phyloP scores from a whole-genome alignment of 2,797 vertebrate species.

The Platyrinchus mystaceus region DNA sequence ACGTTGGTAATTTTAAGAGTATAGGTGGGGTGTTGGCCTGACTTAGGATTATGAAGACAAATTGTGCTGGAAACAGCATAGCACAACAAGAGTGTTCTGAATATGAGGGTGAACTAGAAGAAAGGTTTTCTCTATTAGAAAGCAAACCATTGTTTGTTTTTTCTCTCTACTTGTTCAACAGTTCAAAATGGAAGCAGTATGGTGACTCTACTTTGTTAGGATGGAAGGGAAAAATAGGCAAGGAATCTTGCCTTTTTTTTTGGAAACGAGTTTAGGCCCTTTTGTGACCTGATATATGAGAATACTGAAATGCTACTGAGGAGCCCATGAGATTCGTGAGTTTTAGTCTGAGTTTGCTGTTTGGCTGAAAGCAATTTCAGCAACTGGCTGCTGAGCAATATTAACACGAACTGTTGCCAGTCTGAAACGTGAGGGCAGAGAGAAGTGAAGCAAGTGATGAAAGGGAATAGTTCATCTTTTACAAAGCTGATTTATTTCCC shows the following conservation, averaged over 20 bases:
- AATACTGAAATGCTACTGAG: background rate
- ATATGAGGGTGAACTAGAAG: background rate
- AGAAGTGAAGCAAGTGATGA: background rate
- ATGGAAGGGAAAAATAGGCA: background rate
- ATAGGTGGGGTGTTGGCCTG: background rate
- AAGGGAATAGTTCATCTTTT: background rate
- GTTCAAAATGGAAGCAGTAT: background rate
- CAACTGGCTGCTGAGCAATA: background rate
- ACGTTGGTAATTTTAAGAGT: background rate
- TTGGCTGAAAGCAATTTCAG: background rate
- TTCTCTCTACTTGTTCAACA: background rate
- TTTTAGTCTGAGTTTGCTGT: background rate
- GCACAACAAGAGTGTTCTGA: background rate
- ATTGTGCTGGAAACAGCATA: background rate
- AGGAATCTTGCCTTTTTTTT: background rate
- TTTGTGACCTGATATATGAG: background rate
- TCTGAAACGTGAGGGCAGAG: background rate
- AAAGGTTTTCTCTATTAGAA: background rate
- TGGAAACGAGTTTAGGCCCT: background rate
- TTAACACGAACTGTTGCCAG: background rate
- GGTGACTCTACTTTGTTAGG: background rate
- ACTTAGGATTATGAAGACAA: background rate
- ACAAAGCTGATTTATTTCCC: constrained; percentile 5
- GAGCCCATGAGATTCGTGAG: background rate
- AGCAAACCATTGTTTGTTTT: background rate